Evolutionary conservation across 2,797 vertebrate species (phyloP).

Genomic region (Pangasius sanitwongsei): DNA sequence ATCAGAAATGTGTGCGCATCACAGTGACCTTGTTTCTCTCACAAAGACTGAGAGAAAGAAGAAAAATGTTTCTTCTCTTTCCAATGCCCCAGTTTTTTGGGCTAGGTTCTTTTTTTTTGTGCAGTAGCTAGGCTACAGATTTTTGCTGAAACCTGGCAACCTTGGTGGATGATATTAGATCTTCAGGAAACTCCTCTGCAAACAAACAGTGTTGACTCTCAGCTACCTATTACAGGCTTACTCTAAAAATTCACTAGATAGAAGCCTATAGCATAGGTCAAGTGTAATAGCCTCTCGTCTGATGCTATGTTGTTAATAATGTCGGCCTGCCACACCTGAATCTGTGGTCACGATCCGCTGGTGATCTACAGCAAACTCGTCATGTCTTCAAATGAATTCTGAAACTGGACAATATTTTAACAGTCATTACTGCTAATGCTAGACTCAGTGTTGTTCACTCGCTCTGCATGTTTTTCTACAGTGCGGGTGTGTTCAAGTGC

Average conservation of each 20-base stretch:
- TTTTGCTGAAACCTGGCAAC: neutral
- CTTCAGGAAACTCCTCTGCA: neutral
- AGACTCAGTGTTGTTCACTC: neutral
- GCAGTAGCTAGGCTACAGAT: neutral
- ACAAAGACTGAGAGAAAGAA: no score
- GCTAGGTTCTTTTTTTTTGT: neutral
- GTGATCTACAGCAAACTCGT: neutral
- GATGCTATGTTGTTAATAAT: neutral
- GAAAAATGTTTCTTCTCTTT: no score
- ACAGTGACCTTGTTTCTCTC: no score
- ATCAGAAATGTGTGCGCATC: no score
- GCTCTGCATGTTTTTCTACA: constrained; percentile 65
- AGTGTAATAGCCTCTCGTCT: neutral
- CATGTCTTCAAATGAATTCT: neutral
- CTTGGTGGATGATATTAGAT: neutral
- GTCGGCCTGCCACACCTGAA: neutral
- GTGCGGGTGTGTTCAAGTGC: constrained; percentile 97
- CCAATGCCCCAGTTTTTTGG: neutral
- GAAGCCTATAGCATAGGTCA: no score
- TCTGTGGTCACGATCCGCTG: no score
- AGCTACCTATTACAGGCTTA: no score
- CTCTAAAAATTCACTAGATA: no score
- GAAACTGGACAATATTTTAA: neutral
- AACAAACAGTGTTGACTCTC: no score
- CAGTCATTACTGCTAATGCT: neutral